Evolutionary conservation across 2,113 vertebrate genomes (phyloP), one percentile per base, ranked within the genome.

Genomic region (Clarias magur): DNA sequence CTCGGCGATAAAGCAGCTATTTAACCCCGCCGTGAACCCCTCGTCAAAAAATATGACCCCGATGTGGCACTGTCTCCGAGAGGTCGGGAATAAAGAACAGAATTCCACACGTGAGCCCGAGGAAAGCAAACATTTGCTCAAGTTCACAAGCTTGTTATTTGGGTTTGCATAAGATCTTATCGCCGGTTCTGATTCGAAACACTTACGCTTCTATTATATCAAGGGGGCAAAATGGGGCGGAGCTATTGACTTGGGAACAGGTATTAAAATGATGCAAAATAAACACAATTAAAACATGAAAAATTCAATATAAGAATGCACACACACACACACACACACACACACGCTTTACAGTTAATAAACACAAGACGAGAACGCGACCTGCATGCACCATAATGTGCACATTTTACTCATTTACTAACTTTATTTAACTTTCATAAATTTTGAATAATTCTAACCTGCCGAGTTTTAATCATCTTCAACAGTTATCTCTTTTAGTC

Each of bases 161-260:
- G 7, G 83, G 91, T 93, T 95, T 94, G 87, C 83, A 85, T 94
- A 94, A 93, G 94, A 95, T 94, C 88, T 91, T 93, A 94, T 95
- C 94, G 23, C 38, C 89, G 60, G 87, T 91, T 93, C 93, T 93
- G 91, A 93, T 95, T 93, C 87, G 87, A 91, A 90, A 87, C 91
- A 92, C 88, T 91, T 91, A 86, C 86, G 67, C 59, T 82, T 88
- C n/a, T 19, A 86, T 59, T 81, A 80, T 86, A 86, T 87, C 62
- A 53, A 23, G 42, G 23, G 34, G 21, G 23, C 4, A 57, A 57
- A 57, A 34, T 27, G 54, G 19, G 56, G 68, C 17, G 27, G 72
- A 25, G 75, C 53, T 83, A 68, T 42, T 17, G n/a, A 30, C 57
- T 11, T 42, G 27, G 30, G 80, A 76, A 42, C 34, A 11, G 53